Evolutionary conservation across 2,113 vertebrate species (phyloP).

Genomic region (Cariama cristata): DNA sequence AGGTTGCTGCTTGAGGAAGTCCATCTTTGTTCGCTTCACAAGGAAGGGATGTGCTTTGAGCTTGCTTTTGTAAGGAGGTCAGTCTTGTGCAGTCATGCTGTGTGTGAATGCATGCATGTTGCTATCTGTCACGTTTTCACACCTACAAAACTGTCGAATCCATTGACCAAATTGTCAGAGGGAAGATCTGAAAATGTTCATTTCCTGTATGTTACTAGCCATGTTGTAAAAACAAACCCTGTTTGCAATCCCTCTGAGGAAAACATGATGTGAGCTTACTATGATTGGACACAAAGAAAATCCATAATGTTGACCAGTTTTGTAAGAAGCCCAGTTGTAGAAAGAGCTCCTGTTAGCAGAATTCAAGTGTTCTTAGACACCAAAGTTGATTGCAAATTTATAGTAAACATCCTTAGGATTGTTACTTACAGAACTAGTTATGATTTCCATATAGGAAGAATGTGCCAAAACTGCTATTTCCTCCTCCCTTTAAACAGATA

Average conservation of each 20-base stretch:
- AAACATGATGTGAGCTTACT: background rate
- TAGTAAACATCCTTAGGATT: background rate
- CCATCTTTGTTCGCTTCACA: fast-evolving
- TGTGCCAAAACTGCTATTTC: background rate
- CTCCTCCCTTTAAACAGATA: background rate
- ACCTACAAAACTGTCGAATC: background rate
- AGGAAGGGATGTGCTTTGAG: background rate
- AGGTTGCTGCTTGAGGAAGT: background rate
- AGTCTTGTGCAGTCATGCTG: background rate
- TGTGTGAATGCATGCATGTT: too few species aligned
- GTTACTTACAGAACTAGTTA: background rate
- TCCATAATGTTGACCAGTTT: background rate
- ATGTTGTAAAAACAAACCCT: background rate
- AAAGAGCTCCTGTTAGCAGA: background rate
- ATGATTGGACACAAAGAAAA: background rate
- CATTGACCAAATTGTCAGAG: background rate
- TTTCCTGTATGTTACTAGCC: background rate
- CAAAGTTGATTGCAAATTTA: background rate
- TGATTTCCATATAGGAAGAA: background rate
- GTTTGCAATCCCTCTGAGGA: background rate
- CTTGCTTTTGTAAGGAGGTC: background rate
- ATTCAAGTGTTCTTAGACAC: background rate
- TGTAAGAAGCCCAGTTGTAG: background rate
- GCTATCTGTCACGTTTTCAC: background rate
- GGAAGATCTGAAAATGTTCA: background rate